These are phyloP conservation scores for Nannoperca obscura DNA, from an alignment of 2,797 vertebrate genomes.

Conservation along the genomic window DNA sequence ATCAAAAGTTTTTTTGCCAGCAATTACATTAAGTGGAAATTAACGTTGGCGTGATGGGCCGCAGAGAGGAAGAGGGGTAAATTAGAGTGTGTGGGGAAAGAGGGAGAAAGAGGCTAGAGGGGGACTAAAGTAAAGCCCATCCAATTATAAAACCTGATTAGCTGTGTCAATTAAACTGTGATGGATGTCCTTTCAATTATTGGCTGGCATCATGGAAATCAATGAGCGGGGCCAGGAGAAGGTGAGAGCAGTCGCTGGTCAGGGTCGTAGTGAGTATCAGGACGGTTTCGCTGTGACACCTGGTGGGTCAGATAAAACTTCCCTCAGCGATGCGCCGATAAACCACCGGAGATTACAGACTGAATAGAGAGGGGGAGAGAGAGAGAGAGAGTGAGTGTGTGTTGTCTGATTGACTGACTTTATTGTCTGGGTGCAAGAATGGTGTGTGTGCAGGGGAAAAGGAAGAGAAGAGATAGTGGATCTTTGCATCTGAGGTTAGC, in stretches of 20 bases:
- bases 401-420: slow-evolving; percentile 70
- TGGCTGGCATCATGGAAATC: slow-evolving; percentile 83
- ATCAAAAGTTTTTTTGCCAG: slow-evolving; percentile 71
- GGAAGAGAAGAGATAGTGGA: slow-evolving; percentile 58
- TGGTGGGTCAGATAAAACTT: slow-evolving; percentile 84
- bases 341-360: slow-evolving; percentile 72
- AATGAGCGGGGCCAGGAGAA: slow-evolving; percentile 67
- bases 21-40: slow-evolving; percentile 73
- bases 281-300: slow-evolving; percentile 77
- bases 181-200: slow-evolving; percentile 88
- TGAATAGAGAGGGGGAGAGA: slow-evolving; percentile 52
- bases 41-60: slow-evolving; percentile 52
- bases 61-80: slow-evolving; percentile 33
- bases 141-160: slow-evolving; percentile 92
- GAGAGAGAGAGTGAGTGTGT: slow-evolving; percentile 39
- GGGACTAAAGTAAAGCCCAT: slow-evolving; percentile 81
- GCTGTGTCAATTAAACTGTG: slow-evolving; percentile 89
- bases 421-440: slow-evolving; percentile 62
- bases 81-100: slow-evolving; percentile 40
- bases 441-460: slow-evolving; percentile 18
- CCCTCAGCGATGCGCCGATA: slow-evolving; percentile 80
- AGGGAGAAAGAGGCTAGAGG: slow-evolving; percentile 43
- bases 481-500: slow-evolving; percentile 61
- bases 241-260: slow-evolving; percentile 56
- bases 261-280: slow-evolving; percentile 59